These are phyloP conservation scores for Heliocidaris erythrogramma DNA, from an alignment of 35 echinoderm and acorn worm species.

Conservation along the genomic window DNA sequence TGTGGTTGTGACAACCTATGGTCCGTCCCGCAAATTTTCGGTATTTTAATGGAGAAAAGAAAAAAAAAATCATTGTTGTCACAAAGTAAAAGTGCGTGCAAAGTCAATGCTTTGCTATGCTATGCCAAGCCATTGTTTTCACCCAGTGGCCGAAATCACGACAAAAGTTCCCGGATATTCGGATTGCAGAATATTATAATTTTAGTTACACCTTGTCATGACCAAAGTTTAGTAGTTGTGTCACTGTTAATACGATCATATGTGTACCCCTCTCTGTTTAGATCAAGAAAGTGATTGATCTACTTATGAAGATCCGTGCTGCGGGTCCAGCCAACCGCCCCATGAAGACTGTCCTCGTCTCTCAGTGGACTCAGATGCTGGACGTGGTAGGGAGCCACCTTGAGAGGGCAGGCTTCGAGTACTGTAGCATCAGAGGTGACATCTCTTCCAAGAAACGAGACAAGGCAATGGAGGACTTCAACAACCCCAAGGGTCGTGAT, in stretches of 20 bases:
- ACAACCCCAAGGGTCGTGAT: slow-evolving; percentile 74
- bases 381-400: slow-evolving; percentile 81
- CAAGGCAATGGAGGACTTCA: slow-evolving; percentile 89
- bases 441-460: slow-evolving; percentile 81
- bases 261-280: neutral
- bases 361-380: slow-evolving; percentile 97
- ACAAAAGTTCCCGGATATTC: too few relatives aligned
- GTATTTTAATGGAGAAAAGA: too few relatives aligned
- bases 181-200: too few relatives aligned
- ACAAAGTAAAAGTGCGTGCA: too few relatives aligned
- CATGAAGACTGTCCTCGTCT: slow-evolving; percentile 89
- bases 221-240: too few relatives aligned
- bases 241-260: neutral
- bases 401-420: slow-evolving; percentile 56
- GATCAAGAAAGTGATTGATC: slow-evolving; percentile 67
- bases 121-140: too few relatives aligned
- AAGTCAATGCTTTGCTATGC: too few relatives aligned
- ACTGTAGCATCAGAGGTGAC: slow-evolving; percentile 74
- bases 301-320: slow-evolving; percentile 54
- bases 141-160: too few relatives aligned
- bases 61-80: too few relatives aligned
- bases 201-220: too few relatives aligned
- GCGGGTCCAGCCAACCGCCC: slow-evolving; percentile 1
- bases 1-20: too few relatives aligned
- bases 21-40: too few relatives aligned